Percentiles rank a stretch among this genome's conserved stretches.
These are phyloP conservation scores for Ancistrus triradiatus DNA, from an alignment of 2,113 vertebrate genomes.

Conservation along the genomic window DNA sequence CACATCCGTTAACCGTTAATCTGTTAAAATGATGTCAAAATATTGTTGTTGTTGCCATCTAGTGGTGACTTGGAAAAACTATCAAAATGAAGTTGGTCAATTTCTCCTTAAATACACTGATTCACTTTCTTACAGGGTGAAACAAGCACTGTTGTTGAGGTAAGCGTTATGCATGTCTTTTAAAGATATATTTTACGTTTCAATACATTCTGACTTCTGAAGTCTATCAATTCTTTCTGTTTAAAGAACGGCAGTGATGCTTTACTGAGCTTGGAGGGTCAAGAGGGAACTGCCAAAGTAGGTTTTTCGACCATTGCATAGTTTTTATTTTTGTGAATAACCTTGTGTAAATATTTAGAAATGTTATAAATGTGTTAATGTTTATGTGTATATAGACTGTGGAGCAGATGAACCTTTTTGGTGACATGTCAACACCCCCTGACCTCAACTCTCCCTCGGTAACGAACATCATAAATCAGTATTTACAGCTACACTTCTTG, in stretches of 20 bases:
- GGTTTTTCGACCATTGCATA: slow-evolving; percentile 19
- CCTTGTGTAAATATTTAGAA: too few relatives aligned
- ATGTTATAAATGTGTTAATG: background rate
- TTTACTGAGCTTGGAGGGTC: slow-evolving; percentile 60
- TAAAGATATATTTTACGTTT: too few relatives aligned
- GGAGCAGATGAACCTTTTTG: slow-evolving; percentile 89
- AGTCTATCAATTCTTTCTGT: background rate
- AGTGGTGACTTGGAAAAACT: background rate
- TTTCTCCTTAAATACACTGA: background rate
- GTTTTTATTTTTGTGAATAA: background rate
- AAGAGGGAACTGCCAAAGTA: slow-evolving; percentile 68
- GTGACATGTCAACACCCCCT: slow-evolving; percentile 94
- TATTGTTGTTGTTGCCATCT: background rate
- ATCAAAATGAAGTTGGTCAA: background rate
- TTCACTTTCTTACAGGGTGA: slow-evolving; percentile 58
- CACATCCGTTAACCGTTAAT: too few relatives aligned
- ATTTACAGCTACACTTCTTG: background rate
- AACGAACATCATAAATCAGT: slow-evolving; percentile 47
- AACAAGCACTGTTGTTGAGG: slow-evolving; percentile 58
- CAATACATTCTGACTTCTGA: too few relatives aligned
- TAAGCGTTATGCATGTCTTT: slow-evolving; percentile 38
- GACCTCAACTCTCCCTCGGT: slow-evolving; percentile 83
- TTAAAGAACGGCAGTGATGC: slow-evolving; percentile 74
- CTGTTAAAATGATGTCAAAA: too few relatives aligned
- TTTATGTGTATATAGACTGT: slow-evolving; percentile 70